Base-by-base conservation (phyloP, 2,888 invertebrate genomes). In the Pammene aurita region DNA sequence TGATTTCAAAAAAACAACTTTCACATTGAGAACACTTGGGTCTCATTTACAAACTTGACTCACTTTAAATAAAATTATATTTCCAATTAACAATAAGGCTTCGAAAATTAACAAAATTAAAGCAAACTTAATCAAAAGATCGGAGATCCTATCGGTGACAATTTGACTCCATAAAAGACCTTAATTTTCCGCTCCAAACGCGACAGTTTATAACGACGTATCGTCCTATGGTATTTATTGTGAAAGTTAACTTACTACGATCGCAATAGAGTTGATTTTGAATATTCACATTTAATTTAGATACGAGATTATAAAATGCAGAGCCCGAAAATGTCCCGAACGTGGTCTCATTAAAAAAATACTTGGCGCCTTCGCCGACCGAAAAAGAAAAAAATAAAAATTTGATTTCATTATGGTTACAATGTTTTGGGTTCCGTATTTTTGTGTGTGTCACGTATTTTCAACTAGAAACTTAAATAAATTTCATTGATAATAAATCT, bases 81-180 rank as follows among this genome's bases (percentile, higher is more conserved):
- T 38, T 44, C 63, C 44, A 68, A 68, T 64, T 68, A 68, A 52
- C 63, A 68, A 54, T 54, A 35, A 50, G 56, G 63, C 57, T 67
- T 57, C 52, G 44, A 68, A 64, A 68, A 68, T 68, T 64, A 58
- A 68, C 68, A 14, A 52, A 67, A 67, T 62, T 57, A 42, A 63
- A 68, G 54, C 56, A 63, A 67, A 68, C 52, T 48, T 48, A 56
- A 67, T 68, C 68, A 68, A 60, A 65, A 63, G 68, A 58, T 68
- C 63, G 63, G 63, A 68, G 68, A 68, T 68, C 63, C 41, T 68
- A 68, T 68, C 68, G 68, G 68, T 63, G 68, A 68, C 68, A 68
- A 68, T 63, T 68, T 68, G 68, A 68, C 68, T 68, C 68, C 68
- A 68, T 68, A 68, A 68, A 68, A 58, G 63, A 68, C 68, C 63